A percentile compares a stretch with the other conserved stretches of the same genome.
phyloP scores from a whole-genome alignment of 92 coral and sea anemone genomes.

The Metridium senile region DNA sequence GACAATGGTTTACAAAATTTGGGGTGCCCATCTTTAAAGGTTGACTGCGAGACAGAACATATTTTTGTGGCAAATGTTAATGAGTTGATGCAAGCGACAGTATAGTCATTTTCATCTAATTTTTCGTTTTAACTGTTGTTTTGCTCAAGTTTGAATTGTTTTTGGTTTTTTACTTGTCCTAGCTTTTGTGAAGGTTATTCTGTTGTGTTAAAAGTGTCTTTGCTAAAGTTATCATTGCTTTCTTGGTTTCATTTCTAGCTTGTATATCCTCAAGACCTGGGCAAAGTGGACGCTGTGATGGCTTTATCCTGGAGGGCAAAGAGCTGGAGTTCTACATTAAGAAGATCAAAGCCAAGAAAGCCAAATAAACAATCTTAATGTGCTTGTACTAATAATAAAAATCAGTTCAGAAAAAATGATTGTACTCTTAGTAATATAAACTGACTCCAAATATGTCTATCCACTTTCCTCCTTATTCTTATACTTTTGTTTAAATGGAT shows the following conservation, averaged over 20 bases:
- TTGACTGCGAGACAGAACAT: too few relatives aligned
- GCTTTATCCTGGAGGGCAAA: constrained; percentile 94
- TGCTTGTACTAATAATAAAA: constrained; percentile 22
- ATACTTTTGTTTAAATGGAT: background rate
- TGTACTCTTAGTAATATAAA: background rate
- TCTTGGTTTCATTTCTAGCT: constrained; percentile 42
- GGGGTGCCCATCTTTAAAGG: too few relatives aligned
- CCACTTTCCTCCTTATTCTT: background rate
- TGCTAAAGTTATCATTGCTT: background rate
- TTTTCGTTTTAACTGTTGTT: too few relatives aligned
- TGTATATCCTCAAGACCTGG: constrained; percentile 97
- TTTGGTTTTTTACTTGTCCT: too few relatives aligned
- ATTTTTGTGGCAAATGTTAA: too few relatives aligned
- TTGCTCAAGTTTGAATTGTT: too few relatives aligned
- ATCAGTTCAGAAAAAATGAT: background rate
- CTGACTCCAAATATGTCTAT: background rate
- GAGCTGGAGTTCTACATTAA: constrained; percentile 93
- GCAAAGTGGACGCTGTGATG: constrained; percentile 99
- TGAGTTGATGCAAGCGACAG: too few relatives aligned
- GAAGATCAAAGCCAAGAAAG: constrained; percentile 97
- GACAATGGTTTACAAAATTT: too few relatives aligned
- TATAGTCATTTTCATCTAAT: too few relatives aligned
- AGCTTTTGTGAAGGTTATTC: too few relatives aligned
- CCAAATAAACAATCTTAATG: constrained; percentile 70
- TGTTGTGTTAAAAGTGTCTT: too few relatives aligned